Percentiles rank a stretch among this genome's conserved stretches.
phyloP scores from a whole-genome alignment of 1,140 invertebrate species.

The Euwallacea similis region DNA sequence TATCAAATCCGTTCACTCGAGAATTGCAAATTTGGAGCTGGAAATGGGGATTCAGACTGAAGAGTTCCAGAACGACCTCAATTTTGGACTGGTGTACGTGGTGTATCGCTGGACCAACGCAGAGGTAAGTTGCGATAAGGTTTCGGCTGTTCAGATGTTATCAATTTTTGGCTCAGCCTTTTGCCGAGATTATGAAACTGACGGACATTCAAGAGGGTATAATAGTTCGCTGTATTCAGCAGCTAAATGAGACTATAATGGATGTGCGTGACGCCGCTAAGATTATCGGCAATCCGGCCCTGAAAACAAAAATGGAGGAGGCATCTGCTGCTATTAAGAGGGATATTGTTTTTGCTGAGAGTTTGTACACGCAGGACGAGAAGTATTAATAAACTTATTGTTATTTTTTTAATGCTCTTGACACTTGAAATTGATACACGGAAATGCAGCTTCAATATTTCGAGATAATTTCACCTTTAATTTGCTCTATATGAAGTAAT shows the following conservation, averaged over 20 bases:
- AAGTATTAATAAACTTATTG: constrained; percentile 4
- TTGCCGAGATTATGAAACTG: constrained; percentile 88
- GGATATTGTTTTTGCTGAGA: constrained; percentile 98
- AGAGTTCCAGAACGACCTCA: constrained; percentile 67
- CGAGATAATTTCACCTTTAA: too few species aligned
- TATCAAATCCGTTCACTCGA: constrained; percentile 58
- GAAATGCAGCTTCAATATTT: too few species aligned
- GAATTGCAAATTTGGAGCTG: constrained; percentile 55
- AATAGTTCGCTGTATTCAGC: constrained; percentile 96
- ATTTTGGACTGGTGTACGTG: constrained; percentile 90
- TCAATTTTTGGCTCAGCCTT: constrained; percentile 63
- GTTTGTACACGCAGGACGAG: constrained; percentile 79
- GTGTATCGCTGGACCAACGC: constrained; percentile 95
- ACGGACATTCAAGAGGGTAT: constrained; percentile 97
- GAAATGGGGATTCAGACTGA: constrained; percentile 58
- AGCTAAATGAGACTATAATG: constrained; percentile 89
- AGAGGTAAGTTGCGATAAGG: constrained; percentile 59
- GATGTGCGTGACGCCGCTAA: constrained; percentile 92
- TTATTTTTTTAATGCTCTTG: too few species aligned
- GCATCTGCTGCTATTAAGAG: constrained; percentile 90
- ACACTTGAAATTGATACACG: too few species aligned
- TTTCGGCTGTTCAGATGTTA: not conserved
- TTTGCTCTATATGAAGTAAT: too few species aligned
- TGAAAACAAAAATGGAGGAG: constrained; percentile 94
- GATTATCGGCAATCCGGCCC: constrained; percentile 88